These are phyloP conservation scores for Campoletis raptor DNA, from an alignment of 2,888 invertebrate genomes.

Conservation along the genomic window DNA sequence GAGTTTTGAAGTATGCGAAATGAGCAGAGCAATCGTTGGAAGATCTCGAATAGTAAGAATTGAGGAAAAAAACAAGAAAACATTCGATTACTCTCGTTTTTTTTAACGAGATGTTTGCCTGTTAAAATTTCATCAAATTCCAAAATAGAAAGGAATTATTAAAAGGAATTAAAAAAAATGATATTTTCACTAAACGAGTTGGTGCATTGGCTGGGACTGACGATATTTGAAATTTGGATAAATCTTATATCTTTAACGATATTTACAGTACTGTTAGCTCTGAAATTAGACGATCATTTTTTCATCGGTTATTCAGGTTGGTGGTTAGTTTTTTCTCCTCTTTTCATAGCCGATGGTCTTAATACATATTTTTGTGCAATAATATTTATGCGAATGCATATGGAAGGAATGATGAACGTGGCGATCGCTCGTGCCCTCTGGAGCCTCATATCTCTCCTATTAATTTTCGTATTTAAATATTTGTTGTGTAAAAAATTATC, in stretches of 20 bases:
- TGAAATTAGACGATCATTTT: constrained; percentile 90
- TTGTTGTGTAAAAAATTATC: constrained; percentile 94
- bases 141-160: background rate
- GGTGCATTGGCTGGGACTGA: constrained; percentile 97
- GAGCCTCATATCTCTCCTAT: constrained; percentile 93
- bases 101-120: background rate
- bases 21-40: constrained; percentile 36
- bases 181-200: constrained; percentile 95
- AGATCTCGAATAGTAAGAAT: background rate
- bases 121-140: background rate
- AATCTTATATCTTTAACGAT: constrained; percentile 93
- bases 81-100: constrained; percentile 3
- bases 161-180: constrained; percentile 85
- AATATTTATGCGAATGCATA: constrained; percentile 96
- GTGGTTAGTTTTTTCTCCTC: constrained; percentile 96
- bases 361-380: constrained; percentile 98
- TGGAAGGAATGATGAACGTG: constrained; percentile 91
- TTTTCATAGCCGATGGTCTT: constrained; percentile 96
- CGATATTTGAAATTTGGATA: constrained; percentile 97
- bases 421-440: constrained; percentile 93
- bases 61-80: constrained; percentile 69
- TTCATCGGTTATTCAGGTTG: constrained; percentile 87
- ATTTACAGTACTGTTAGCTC: constrained; percentile 93
- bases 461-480: constrained; percentile 96
- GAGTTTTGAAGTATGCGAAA: constrained; percentile 79